Evolutionary conservation across 2,113 vertebrate species (phyloP).

Genomic region (Limanda limanda): DNA sequence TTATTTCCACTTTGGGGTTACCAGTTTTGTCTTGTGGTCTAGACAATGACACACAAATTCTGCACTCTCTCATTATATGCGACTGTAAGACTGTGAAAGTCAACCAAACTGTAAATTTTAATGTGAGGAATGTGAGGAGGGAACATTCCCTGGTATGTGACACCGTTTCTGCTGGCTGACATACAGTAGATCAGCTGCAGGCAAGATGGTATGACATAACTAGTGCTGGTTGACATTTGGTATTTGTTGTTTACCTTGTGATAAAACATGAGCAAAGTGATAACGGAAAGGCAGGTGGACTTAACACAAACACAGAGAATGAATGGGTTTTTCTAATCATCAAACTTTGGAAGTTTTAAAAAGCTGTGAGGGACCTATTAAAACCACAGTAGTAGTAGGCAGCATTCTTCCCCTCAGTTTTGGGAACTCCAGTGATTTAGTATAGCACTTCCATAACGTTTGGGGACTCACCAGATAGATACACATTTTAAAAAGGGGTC

Average conservation of each 20-base stretch:
- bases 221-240: constrained; percentile 7
- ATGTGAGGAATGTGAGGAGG: not conserved
- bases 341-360: too few species aligned
- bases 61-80: not conserved
- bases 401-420: too few species aligned
- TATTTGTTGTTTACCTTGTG: constrained; percentile 33
- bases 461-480: too few species aligned
- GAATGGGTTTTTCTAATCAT: not conserved
- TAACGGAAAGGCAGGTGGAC: not conserved
- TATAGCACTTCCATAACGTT: too few species aligned
- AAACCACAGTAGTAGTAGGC: not conserved
- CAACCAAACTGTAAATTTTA: not conserved
- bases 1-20: not conserved
- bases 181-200: constrained; percentile 15
- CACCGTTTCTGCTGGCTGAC: constrained; percentile 38
- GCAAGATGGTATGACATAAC: constrained; percentile 24
- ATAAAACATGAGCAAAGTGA: constrained; percentile 16
- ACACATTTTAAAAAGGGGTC: too few species aligned
- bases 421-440: not conserved
- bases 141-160: constrained; percentile 4
- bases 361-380: not conserved
- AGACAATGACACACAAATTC: not conserved
- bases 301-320: not conserved
- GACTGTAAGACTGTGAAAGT: not conserved
- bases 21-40: not conserved